Evolutionary conservation across 2,888 invertebrate species (phyloP).

Genomic region (Heliconius sara): DNA sequence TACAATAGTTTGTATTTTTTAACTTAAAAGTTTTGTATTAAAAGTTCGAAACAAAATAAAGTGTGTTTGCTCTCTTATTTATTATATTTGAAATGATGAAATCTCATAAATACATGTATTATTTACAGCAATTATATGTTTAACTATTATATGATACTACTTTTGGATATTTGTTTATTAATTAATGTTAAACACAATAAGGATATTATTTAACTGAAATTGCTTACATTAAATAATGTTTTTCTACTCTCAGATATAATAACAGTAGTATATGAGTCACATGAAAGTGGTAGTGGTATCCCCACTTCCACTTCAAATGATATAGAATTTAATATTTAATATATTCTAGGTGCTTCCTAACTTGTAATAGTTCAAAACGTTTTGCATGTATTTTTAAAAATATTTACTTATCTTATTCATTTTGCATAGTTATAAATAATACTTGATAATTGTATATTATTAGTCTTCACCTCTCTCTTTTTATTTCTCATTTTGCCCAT

Average conservation of each 20-base stretch:
- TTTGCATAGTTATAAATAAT: too few species aligned
- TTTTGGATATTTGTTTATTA: not conserved
- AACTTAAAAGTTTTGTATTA: conserved; percentile 9
- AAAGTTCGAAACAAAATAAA: not conserved
- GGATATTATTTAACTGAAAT: not conserved
- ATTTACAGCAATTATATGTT: not conserved
- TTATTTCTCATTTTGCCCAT: not conserved
- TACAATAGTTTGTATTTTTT: conserved; percentile 4
- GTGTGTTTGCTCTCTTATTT: not conserved
- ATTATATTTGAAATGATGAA: not conserved
- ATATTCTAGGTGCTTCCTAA: not conserved
- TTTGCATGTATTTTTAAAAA: too few species aligned
- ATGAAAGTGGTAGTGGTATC: conserved; percentile 11
- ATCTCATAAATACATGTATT: not conserved
- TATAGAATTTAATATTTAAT: not conserved
- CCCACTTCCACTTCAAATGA: not conserved
- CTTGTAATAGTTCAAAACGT: not conserved
- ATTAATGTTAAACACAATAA: not conserved
- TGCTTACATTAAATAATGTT: not conserved
- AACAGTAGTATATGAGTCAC: conserved; percentile 11
- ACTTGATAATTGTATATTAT: too few species aligned
- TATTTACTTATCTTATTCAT: too few species aligned
- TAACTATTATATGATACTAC: not conserved
- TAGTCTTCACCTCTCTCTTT: too few species aligned
- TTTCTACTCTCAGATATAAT: not conserved